Percentiles rank a stretch among this genome's conserved stretches.
These are phyloP conservation scores for Oceanodroma leucorhoa DNA, from an alignment of 2,797 vertebrate genomes.

Conservation along the genomic window DNA sequence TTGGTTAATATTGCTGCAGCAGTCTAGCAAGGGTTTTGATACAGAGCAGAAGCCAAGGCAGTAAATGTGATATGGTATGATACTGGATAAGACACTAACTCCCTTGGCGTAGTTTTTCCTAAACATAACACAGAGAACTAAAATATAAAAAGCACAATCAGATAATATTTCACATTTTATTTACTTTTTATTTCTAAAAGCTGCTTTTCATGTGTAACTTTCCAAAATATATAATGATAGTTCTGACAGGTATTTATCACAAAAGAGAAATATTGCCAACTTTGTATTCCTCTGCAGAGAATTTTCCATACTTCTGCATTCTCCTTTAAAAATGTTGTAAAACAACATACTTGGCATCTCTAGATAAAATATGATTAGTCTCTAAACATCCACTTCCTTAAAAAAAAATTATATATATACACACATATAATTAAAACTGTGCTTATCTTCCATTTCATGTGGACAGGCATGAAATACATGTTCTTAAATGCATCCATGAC, in stretches of 20 bases:
- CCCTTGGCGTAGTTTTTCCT: background rate
- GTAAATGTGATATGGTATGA: background rate
- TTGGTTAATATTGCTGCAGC: background rate
- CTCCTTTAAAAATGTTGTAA: background rate
- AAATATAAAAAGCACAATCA: background rate
- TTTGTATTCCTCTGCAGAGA: background rate
- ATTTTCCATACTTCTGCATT: background rate
- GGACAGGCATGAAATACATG: background rate
- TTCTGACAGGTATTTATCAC: background rate
- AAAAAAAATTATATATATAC: background rate
- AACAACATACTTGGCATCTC: background rate
- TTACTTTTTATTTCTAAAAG: background rate
- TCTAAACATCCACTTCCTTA: background rate
- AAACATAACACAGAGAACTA: background rate
- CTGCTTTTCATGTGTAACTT: background rate
- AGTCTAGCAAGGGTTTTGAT: background rate
- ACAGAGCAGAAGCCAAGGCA: background rate
- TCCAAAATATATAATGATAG: background rate
- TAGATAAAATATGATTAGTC: background rate
- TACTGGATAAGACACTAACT: background rate
- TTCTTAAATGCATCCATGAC: conserved; percentile 5
- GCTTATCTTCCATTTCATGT: background rate
- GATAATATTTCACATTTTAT: background rate
- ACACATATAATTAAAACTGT: background rate
- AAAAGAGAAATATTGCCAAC: background rate